These are phyloP conservation scores for Ricordea florida DNA, from an alignment of 92 coral and sea anemone species.

Conservation along the genomic window DNA sequence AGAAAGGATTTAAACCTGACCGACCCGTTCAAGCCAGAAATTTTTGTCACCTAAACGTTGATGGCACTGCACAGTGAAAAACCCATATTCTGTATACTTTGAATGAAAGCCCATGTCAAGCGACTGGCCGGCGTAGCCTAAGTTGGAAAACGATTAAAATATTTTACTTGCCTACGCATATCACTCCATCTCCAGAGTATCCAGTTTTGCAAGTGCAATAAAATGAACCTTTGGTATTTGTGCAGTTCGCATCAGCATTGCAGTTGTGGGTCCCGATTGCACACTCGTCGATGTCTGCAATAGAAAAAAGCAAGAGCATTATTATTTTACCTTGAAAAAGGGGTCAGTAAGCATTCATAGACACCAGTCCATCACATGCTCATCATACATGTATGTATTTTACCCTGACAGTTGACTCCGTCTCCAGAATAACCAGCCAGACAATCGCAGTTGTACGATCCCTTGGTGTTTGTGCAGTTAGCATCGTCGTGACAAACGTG, in stretches of 20 bases:
- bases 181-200: slow-evolving; percentile 72
- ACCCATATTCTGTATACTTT: no score
- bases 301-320: neutral
- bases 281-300: slow-evolving; percentile 17
- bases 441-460: slow-evolving; percentile 58
- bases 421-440: slow-evolving; percentile 61
- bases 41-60: no score
- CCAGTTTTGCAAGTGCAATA: slow-evolving; percentile 73
- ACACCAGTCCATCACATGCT: neutral
- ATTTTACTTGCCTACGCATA: slow-evolving; percentile 20
- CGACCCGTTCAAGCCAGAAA: no score
- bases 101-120: no score
- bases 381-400: neutral
- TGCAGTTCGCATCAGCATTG: slow-evolving; percentile 68
- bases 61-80: no score
- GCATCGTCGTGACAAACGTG: slow-evolving; percentile 61
- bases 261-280: slow-evolving; percentile 23
- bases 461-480: slow-evolving; percentile 64
- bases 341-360: neutral
- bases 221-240: slow-evolving; percentile 75
- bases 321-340: neutral
- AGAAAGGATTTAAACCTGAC: no score
- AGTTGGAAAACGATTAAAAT: neutral
- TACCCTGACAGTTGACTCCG: slow-evolving; percentile 70
- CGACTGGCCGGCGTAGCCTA: no score